Evolutionary conservation across 2,797 vertebrate species (phyloP).

Genomic region (Chaenodraco wilsoni): DNA sequence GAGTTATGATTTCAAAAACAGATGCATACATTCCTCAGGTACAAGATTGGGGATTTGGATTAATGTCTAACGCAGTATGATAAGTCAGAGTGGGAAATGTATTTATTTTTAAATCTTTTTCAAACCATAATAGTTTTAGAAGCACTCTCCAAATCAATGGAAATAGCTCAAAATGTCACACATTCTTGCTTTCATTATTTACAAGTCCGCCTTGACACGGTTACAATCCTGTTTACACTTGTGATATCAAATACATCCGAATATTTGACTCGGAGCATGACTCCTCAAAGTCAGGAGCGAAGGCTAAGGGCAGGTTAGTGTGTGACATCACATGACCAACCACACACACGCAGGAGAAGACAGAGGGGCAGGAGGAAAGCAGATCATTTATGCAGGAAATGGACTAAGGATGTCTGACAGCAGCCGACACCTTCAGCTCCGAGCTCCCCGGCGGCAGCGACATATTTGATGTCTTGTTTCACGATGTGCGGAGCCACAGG

Average conservation of each 20-base stretch:
- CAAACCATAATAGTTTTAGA: neutral
- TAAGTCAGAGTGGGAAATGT: neutral
- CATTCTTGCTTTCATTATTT: neutral
- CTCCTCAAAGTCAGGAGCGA: slow-evolving; percentile 64
- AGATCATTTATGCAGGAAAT: slow-evolving; percentile 54
- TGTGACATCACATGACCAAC: slow-evolving; percentile 55
- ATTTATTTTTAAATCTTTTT: neutral
- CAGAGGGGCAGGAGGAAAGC: neutral
- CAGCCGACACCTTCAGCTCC: slow-evolving; percentile 58
- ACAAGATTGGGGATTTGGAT: slow-evolving; percentile 4
- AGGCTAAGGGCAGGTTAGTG: slow-evolving; percentile 49
- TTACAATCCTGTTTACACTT: slow-evolving; percentile 11
- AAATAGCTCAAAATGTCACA: neutral
- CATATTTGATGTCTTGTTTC: slow-evolving; percentile 73
- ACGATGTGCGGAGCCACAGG: slow-evolving; percentile 41
- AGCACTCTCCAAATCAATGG: neutral
- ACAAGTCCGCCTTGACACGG: neutral
- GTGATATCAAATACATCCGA: slow-evolving; percentile 6
- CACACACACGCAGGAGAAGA: neutral
- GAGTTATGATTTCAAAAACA: neutral
- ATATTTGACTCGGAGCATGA: slow-evolving; percentile 42
- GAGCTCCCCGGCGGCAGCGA: slow-evolving; percentile 54
- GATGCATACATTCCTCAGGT: slow-evolving; percentile 4
- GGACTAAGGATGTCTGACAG: slow-evolving; percentile 56
- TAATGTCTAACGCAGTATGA: neutral